Conservation (phyloP, 2,888 invertebrate genomes). For the Mycogona germanica region DNA sequence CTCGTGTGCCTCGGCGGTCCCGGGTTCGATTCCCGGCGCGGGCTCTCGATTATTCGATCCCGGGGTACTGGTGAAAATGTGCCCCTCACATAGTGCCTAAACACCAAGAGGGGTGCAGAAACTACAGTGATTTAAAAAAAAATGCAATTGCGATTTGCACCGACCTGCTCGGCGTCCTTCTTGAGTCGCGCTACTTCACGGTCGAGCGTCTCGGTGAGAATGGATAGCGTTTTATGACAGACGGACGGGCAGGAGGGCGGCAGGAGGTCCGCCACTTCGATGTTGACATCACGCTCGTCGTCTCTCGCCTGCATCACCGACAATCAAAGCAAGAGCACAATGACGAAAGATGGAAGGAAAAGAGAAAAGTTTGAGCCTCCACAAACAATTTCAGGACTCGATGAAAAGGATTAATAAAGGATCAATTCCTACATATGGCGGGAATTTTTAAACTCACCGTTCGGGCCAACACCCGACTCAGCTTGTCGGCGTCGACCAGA, state of each 20-base stretch:
- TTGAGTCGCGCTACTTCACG: constrained; percentile 29
- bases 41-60: too few relatives aligned
- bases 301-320: constrained; percentile 43
- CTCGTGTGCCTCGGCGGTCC: too few relatives aligned
- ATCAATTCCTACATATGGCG: too few relatives aligned
- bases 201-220: constrained; percentile 56
- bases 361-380: background rate
- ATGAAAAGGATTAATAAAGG: background rate
- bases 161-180: background rate
- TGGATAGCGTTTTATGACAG: constrained; percentile 69
- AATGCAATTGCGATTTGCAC: too few relatives aligned
- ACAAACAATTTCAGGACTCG: background rate
- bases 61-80: too few relatives aligned
- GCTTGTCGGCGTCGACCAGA: constrained; percentile 45
- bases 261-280: constrained; percentile 64
- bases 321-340: constrained; percentile 24
- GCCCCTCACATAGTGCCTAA: too few relatives aligned
- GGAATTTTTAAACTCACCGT: constrained; percentile 42
- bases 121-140: too few relatives aligned
- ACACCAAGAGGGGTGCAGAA: too few relatives aligned
- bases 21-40: too few relatives aligned
- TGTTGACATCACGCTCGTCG: constrained; percentile 59
- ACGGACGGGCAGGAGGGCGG: constrained; percentile 59
- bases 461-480: constrained; percentile 57
- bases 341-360: background rate